Conservation (phyloP, 2,113 vertebrate genomes). For the Oriolus oriolus region DNA sequence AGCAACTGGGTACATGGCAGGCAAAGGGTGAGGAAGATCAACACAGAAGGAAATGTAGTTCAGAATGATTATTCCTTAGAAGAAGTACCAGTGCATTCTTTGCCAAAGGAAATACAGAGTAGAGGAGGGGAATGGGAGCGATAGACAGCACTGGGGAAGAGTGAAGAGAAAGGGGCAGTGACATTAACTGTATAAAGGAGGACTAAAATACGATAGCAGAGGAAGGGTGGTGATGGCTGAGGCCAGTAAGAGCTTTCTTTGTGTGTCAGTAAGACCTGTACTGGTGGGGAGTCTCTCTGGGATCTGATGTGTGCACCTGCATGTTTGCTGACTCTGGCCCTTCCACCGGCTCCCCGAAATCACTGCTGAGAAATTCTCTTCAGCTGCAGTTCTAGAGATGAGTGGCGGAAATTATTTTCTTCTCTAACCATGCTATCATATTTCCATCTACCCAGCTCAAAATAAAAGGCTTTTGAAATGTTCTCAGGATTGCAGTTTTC, state of each 20-base stretch:
- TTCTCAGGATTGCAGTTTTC: background rate
- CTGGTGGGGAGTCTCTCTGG: background rate
- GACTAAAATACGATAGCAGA: background rate
- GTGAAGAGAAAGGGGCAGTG: background rate
- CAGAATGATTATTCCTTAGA: background rate
- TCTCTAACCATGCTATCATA: background rate
- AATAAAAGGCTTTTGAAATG: slow-evolving; percentile 37
- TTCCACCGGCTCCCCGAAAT: background rate
- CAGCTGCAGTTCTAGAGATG: background rate
- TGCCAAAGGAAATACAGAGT: background rate
- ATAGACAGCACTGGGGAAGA: background rate
- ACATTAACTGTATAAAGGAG: background rate
- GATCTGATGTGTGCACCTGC: background rate
- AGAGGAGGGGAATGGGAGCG: background rate
- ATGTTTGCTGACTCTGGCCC: background rate
- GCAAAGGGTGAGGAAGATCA: background rate
- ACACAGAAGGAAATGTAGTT: background rate
- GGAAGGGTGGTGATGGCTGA: background rate
- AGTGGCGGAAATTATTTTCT: background rate
- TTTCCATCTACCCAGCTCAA: background rate
- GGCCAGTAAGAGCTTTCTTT: background rate
- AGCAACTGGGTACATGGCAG: background rate
- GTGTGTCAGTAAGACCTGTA: background rate
- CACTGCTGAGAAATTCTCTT: background rate
- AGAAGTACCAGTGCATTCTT: background rate